Percentiles rank a stretch among this genome's conserved stretches.
These are phyloP conservation scores for Gadus macrocephalus DNA, from an alignment of 2,113 vertebrate species.

Conservation along the genomic window DNA sequence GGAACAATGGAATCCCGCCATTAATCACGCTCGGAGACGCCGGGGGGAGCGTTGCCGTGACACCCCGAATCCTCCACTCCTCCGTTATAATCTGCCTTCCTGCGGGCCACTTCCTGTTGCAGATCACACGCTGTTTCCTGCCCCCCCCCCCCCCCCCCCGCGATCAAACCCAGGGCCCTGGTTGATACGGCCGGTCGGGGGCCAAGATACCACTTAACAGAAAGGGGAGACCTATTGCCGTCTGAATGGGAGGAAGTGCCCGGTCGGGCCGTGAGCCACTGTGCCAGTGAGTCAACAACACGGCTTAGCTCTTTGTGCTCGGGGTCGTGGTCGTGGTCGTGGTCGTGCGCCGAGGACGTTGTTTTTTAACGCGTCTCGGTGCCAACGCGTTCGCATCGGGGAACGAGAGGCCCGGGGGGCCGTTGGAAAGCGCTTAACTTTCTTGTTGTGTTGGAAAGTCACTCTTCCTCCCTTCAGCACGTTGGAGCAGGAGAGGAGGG, in stretches of 20 bases:
- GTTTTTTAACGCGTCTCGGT: constrained; percentile 41
- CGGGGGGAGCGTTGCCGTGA: constrained; percentile 39
- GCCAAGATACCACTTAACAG: constrained; percentile 62
- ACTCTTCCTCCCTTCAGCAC: constrained; percentile 5
- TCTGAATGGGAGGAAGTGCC: constrained; percentile 74
- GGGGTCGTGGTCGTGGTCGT: constrained; percentile 22
- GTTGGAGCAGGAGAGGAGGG: constrained; percentile 46
- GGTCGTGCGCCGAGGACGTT: constrained; percentile 17
- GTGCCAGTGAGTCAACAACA: constrained; percentile 39
- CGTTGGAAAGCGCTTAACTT: constrained; percentile 2
- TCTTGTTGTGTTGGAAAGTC: constrained; percentile 26
- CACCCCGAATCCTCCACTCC: constrained; percentile 45
- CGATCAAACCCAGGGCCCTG: constrained; percentile 33
- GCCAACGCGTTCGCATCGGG: constrained; percentile 34
- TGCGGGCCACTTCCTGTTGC: constrained; percentile 54
- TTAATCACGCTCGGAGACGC: constrained; percentile 33
- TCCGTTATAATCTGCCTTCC: constrained; percentile 65
- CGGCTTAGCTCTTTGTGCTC: constrained; percentile 24
- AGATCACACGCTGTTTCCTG: constrained; percentile 52
- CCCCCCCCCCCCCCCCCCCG: constrained; percentile 41
- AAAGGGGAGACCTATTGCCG: constrained; percentile 64
- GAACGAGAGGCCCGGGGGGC: constrained; percentile 43
- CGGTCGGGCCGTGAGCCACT: constrained; percentile 48
- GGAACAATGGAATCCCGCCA: constrained; percentile 32
- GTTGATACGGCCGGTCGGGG: not conserved